phyloP scores from a whole-genome alignment of 2,797 vertebrate species.

The Oreortyx pictus region DNA sequence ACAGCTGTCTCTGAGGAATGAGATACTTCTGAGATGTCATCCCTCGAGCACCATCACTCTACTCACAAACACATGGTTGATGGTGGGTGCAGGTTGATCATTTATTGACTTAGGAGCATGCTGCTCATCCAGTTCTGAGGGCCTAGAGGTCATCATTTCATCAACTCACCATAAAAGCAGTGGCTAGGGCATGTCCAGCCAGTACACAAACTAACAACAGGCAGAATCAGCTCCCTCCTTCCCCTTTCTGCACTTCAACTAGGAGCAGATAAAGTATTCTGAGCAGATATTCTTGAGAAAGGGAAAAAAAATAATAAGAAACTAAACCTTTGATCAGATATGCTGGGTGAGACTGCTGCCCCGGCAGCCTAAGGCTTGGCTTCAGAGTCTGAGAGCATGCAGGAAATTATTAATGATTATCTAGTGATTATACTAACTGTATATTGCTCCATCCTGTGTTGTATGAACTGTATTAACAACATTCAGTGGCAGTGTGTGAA shows the following conservation, averaged over 20 bases:
- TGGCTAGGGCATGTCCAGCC: background rate
- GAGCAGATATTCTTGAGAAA: background rate
- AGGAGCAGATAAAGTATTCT: background rate
- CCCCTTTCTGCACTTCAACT: background rate
- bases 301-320: background rate
- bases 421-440: constrained; percentile 11
- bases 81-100: fast-evolving
- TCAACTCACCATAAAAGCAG: background rate
- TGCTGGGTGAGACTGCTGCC: background rate
- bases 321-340: fast-evolving
- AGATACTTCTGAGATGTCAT: background rate
- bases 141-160: background rate
- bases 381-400: background rate
- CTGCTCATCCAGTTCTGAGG: background rate
- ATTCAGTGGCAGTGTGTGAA: background rate
- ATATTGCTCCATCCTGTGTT: background rate
- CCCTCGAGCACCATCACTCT: background rate
- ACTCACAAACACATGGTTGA: background rate
- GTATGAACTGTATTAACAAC: background rate
- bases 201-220: background rate
- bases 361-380: background rate
- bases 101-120: background rate
- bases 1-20: background rate
- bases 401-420: constrained; percentile 7
- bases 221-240: background rate